These are phyloP conservation scores for Scortum barcoo DNA, from an alignment of 2,113 vertebrate species.

Conservation along the genomic window DNA sequence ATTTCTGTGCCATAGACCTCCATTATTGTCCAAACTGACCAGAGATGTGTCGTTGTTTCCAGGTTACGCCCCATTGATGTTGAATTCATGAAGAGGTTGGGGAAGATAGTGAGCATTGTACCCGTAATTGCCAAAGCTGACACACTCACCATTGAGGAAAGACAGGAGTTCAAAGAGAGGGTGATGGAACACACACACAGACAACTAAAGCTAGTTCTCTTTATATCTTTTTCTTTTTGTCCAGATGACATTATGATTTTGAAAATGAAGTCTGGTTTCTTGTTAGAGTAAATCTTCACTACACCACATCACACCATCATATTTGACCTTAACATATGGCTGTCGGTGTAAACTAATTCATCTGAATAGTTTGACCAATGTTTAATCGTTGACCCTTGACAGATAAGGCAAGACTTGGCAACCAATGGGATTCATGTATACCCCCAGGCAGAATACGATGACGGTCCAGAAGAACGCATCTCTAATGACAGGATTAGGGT, in stretches of 20 bases:
- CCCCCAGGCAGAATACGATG: slow-evolving; percentile 91
- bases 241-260: not conserved
- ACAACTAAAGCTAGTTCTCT: not conserved
- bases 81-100: slow-evolving; percentile 91
- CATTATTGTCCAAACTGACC: not conserved
- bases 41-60: slow-evolving; percentile 7
- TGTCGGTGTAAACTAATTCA: not conserved
- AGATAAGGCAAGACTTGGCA: slow-evolving; percentile 93
- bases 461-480: slow-evolving; percentile 88
- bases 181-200: slow-evolving; percentile 79
- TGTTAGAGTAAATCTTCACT: not conserved
- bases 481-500: slow-evolving; percentile 94
- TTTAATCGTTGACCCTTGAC: slow-evolving; percentile 36
- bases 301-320: not conserved
- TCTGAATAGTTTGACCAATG: not conserved
- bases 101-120: slow-evolving; percentile 91
- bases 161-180: slow-evolving; percentile 90
- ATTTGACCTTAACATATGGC: not conserved
- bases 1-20: not conserved
- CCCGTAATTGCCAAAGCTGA: slow-evolving; percentile 92
- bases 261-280: not conserved
- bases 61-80: slow-evolving; percentile 92
- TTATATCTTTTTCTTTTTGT: not conserved
- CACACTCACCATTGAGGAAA: slow-evolving; percentile 91
- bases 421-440: slow-evolving; percentile 90